A percentile compares a stretch with the other conserved stretches of the same genome.
Conservation (phyloP, 2,113 vertebrate genomes). For the Callocephalon fimbriatum region DNA sequence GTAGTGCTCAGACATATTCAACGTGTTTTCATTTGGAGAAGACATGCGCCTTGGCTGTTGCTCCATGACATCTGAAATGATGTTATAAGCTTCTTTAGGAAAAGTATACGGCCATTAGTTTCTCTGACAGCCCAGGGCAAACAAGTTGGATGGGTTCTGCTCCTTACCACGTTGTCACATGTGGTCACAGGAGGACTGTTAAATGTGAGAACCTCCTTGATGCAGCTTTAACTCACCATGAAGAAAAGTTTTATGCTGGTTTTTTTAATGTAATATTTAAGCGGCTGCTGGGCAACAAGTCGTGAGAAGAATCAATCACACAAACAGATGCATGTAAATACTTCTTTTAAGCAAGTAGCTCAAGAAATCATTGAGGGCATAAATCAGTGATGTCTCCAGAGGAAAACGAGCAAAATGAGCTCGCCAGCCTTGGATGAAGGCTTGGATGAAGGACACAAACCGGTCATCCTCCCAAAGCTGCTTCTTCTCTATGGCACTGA, state of each 20-base stretch:
- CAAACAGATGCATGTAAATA: conserved; percentile 35
- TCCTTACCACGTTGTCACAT: not conserved
- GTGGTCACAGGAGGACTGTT: not conserved
- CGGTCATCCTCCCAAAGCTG: not conserved
- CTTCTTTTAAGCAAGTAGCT: conserved; percentile 25
- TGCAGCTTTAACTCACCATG: conserved; percentile 20
- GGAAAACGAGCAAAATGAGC: conserved; percentile 10
- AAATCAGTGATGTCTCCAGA: not conserved
- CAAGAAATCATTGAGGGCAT: conserved; percentile 17
- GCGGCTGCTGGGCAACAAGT: not conserved
- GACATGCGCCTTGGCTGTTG: not conserved
- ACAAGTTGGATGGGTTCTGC: not conserved
- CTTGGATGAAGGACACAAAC: conserved; percentile 5
- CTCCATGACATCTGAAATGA: not conserved
- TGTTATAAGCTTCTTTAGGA: conserved; percentile 1
- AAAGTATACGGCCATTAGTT: not conserved
- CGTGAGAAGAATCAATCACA: conserved; percentile 29
- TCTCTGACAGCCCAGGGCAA: conserved; percentile 41
- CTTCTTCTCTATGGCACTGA: not conserved
- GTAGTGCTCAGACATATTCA: not conserved
- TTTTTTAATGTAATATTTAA: conserved; percentile 19
- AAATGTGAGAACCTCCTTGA: conserved; percentile 37
- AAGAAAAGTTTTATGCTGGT: not conserved
- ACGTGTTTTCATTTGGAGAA: not conserved
- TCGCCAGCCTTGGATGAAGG: not conserved